Conservation (phyloP, 1,140 invertebrate genomes). For the Hestina assimilis region DNA sequence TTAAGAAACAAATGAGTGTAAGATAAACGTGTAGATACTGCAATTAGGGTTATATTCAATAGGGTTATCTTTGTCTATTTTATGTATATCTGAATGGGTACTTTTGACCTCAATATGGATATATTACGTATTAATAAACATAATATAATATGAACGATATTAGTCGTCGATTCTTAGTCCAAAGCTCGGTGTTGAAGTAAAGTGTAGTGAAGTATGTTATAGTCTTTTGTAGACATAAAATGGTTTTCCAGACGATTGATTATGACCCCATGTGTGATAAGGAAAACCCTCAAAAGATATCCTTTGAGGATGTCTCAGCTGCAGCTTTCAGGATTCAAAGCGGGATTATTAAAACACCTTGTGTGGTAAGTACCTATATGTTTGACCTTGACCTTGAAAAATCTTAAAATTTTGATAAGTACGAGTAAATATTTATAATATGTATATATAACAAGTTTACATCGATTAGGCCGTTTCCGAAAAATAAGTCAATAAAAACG, state of each 20-base stretch:
- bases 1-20: neutral
- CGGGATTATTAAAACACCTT: slow-evolving; percentile 91
- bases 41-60: neutral
- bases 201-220: neutral
- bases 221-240: slow-evolving; percentile 23
- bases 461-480: no score
- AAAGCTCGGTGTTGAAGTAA: neutral
- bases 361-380: slow-evolving; percentile 82
- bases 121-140: no score
- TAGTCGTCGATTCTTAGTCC: neutral
- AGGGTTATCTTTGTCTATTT: neutral
- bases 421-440: no score
- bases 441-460: no score
- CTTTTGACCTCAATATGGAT: neutral
- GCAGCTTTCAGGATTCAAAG: slow-evolving; percentile 93
- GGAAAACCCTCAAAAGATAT: slow-evolving; percentile 84
- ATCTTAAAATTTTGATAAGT: no score
- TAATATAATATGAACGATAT: no score
- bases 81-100: neutral
- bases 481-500: no score
- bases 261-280: slow-evolving; percentile 89
- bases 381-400: no score
- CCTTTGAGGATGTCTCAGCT: slow-evolving; percentile 93
- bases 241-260: slow-evolving; percentile 71
- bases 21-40: no score